Evolutionary conservation across 2,888 invertebrate genomes (phyloP).

Genomic region (Rhodophaea formosa): DNA sequence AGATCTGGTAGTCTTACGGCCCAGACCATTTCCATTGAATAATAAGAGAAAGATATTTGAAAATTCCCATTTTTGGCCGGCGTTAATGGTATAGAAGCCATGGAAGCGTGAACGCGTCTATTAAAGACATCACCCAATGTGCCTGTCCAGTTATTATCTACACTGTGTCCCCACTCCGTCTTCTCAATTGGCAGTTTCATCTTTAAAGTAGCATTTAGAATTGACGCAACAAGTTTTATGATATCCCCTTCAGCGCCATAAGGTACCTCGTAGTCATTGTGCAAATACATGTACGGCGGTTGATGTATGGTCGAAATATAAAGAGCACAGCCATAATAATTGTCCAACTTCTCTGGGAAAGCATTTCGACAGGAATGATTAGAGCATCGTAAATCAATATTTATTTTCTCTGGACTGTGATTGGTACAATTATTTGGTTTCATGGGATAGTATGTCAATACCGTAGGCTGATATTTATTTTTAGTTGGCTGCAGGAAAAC

Average conservation of each 20-base stretch:
- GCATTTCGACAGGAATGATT: constrained; percentile 19
- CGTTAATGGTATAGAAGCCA: constrained; percentile 49
- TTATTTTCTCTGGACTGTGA: constrained; percentile 36
- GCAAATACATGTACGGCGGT: constrained; percentile 53
- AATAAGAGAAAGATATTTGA: constrained; percentile 55
- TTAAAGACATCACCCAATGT: constrained; percentile 55
- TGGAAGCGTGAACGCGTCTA: constrained; percentile 41
- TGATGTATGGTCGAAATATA: constrained; percentile 53
- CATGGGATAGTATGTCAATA: constrained; percentile 42
- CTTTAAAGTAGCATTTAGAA: constrained; percentile 51
- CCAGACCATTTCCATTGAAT: constrained; percentile 58
- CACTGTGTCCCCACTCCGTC: constrained; percentile 40
- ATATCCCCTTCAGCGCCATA: constrained; percentile 54
- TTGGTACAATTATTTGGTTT: constrained; percentile 43
- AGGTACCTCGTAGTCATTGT: constrained; percentile 37
- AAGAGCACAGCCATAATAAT: constrained; percentile 47
- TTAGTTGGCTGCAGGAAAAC: constrained; percentile 40
- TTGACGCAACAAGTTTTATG: constrained; percentile 40
- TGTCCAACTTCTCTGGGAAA: constrained; percentile 44
- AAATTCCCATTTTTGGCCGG: constrained; percentile 49
- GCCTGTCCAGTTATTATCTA: constrained; percentile 57
- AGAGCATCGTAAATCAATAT: constrained; percentile 39
- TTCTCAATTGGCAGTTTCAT: constrained; percentile 40
- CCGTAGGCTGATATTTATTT: constrained; percentile 28
- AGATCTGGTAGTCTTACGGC: constrained; percentile 41